phyloP scores from a whole-genome alignment of 2,888 invertebrate species.

The Rhagonycha fulva region DNA sequence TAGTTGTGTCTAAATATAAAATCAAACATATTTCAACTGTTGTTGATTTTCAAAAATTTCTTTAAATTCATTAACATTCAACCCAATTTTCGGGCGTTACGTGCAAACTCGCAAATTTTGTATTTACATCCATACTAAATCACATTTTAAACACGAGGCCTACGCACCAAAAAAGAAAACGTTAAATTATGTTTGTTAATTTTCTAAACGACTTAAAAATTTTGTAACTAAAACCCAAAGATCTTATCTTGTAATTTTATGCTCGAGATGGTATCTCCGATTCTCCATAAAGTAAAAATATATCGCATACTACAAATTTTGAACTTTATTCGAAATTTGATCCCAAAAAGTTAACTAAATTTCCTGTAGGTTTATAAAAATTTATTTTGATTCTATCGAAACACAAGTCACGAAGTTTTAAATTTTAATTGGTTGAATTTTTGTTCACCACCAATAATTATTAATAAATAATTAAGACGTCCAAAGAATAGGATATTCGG shows the following conservation, averaged over 20 bases:
- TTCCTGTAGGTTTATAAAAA: not conserved
- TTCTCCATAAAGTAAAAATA: conserved; percentile 1
- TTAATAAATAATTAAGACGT: not conserved
- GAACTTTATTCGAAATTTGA: not conserved
- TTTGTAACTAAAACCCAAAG: not conserved
- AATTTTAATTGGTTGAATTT: not conserved
- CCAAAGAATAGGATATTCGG: not conserved
- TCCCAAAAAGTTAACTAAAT: not conserved
- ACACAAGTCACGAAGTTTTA: not conserved
- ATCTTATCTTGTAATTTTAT: not conserved
- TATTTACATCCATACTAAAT: not conserved
- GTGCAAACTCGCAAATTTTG: not conserved
- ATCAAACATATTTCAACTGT: not conserved
- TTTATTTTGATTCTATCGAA: not conserved
- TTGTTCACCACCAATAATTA: not conserved
- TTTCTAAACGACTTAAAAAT: not conserved
- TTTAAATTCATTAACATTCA: not conserved
- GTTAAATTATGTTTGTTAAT: not conserved
- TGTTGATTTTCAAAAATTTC: not conserved
- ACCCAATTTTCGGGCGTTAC: not conserved
- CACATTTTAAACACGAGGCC: not conserved
- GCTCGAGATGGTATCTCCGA: not conserved
- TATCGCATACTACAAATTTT: not conserved
- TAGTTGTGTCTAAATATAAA: conserved; percentile 6
- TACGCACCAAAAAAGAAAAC: not conserved